Conservation (phyloP, 1,140 invertebrate genomes). For the Eumeta japonica region DNA sequence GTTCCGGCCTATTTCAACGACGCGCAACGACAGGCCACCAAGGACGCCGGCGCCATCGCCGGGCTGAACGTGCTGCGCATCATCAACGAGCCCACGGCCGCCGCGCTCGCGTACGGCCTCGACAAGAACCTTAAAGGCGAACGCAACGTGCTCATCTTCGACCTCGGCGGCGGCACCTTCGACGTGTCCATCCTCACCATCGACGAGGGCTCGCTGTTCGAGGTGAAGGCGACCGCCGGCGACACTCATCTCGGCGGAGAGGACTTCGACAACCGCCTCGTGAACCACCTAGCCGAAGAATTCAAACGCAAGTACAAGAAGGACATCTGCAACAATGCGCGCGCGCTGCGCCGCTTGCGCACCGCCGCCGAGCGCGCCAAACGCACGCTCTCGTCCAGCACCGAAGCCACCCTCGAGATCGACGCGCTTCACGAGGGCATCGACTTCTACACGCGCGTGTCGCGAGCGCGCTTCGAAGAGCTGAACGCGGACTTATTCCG, state of each 20-base stretch:
- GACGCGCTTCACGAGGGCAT: slow-evolving; percentile 54
- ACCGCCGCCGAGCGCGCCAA: slow-evolving; percentile 63
- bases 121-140: slow-evolving; percentile 75
- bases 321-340: slow-evolving; percentile 44
- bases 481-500: slow-evolving; percentile 55
- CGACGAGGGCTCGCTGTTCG: slow-evolving; percentile 69
- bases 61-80: no score
- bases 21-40: no score
- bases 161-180: no score
- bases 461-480: slow-evolving; percentile 53
- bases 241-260: slow-evolving; percentile 67
- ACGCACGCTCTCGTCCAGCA: slow-evolving; percentile 54
- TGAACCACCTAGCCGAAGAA: slow-evolving; percentile 63
- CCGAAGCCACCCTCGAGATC: slow-evolving; percentile 55
- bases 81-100: slow-evolving; percentile 75
- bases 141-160: no score
- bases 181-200: slow-evolving; percentile 75
- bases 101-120: slow-evolving; percentile 72
- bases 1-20: no score
- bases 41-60: slow-evolving; percentile 63
- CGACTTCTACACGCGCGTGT: slow-evolving; percentile 53
- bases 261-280: slow-evolving; percentile 76
- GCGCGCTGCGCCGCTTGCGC: slow-evolving; percentile 60
- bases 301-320: no score
- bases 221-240: no score